Evolutionary conservation across 64 coral and sea anemone genomes (phyloP), one percentile per base, ranked within the genome.

Genomic region (Montipora sp.): DNA sequence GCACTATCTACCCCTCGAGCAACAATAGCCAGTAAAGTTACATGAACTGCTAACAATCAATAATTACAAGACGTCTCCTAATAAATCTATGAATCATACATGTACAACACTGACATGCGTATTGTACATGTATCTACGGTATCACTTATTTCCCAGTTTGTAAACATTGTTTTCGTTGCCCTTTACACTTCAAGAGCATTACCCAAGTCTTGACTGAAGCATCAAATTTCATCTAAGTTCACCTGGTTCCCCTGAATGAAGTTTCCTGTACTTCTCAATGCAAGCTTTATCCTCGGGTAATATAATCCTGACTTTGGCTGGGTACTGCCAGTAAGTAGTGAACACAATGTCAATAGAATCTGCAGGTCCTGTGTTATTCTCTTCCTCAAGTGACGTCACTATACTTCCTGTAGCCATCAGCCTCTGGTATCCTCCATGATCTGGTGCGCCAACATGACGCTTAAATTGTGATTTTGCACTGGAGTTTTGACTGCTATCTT

Each of bases 341-440:
- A 99, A 96, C 66, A 96, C 92, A 58, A 99, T 78, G 72, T 99
- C 98, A 66, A 99, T 99, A 3, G 94, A 95, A 19, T 92, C 81
- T n/a, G 78, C 50, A 4, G 96, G 87, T 21, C 59, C 92, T 78
- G 88, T 78, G 18, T 63, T 89, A 74, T 67, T 83, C 10, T 88
- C 72, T 3, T 80, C 78, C n/a, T 80, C 89, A 15, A 99, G 90
- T 1, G 98, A 80, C 1, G 94, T 79, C 5, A 87, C 84, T 79
- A 99, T 23, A 6, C 88, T 80, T 12, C 94, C 98, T 8, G 98
- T 99, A 47, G 92, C 82, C 36, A 99, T 99, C 24, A 99, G 92
- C 73, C 98, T 92, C 89, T 99, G 98, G 81, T 94, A 99, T 0
- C 98, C 98, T 2, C 98, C 98, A 49, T 99, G 98, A 72, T 99